Percentiles rank a stretch among this genome's conserved stretches.
These are phyloP conservation scores for Falco berigora DNA, from an alignment of 2,797 vertebrate genomes.

Conservation along the genomic window DNA sequence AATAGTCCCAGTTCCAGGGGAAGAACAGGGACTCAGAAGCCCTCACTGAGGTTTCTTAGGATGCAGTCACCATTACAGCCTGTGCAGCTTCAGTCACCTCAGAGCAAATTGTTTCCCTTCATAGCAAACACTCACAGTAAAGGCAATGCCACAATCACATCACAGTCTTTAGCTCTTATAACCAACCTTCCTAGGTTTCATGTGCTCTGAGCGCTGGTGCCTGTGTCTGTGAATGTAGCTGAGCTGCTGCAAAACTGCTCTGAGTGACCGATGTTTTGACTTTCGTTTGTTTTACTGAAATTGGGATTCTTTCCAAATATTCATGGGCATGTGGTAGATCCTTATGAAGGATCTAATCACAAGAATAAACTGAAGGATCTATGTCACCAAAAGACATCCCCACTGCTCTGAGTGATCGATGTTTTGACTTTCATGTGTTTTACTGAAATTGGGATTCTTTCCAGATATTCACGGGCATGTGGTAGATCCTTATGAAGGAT, in stretches of 20 bases:
- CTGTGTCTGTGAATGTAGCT: neutral
- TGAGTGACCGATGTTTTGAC: neutral
- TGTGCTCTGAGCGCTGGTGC: neutral
- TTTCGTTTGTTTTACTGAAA: neutral
- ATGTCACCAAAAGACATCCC: neutral
- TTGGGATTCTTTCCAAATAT: neutral
- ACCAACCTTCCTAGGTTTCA: neutral
- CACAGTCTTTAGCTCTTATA: neutral
- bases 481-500: neutral
- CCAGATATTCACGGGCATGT: no score
- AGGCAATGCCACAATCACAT: neutral
- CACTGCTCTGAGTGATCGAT: neutral
- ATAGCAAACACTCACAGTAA: neutral
- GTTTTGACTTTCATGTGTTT: no score
- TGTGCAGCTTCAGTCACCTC: neutral
- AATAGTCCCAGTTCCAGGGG: neutral
- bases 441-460: no score
- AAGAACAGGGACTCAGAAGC: neutral
- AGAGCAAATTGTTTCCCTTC: neutral
- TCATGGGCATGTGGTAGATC: neutral
- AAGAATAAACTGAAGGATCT: neutral
- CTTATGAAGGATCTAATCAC: neutral
- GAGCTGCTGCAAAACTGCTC: neutral
- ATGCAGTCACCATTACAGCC: neutral
- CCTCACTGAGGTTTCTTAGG: neutral